Conservation (phyloP, 2,113 vertebrate species). For the Pedionomus torquatus region DNA sequence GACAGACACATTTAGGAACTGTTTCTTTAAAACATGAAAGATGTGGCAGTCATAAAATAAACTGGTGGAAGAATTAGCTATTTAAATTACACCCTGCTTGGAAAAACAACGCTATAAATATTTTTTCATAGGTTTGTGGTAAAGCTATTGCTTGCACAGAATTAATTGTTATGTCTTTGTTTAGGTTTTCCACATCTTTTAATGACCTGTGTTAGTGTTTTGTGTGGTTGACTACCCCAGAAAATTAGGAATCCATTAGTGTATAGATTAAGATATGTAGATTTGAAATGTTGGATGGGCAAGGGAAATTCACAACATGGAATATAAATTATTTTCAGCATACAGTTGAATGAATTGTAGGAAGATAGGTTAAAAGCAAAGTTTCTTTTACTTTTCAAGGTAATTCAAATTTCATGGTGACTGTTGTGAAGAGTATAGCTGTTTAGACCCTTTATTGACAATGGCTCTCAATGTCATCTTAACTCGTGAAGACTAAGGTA, state of each 20-base stretch:
- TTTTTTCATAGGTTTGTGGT: neutral
- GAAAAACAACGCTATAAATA: slow-evolving; percentile 19
- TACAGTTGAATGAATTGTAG: neutral
- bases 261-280: slow-evolving; percentile 30
- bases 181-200: slow-evolving; percentile 49
- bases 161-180: slow-evolving; percentile 61
- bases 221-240: slow-evolving; percentile 49
- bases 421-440: neutral
- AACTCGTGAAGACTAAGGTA: neutral
- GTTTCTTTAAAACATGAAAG: neutral
- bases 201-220: slow-evolving; percentile 34
- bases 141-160: neutral
- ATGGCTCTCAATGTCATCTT: neutral
- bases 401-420: neutral
- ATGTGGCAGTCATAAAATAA: neutral
- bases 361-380: neutral
- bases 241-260: slow-evolving; percentile 55
- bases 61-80: neutral
- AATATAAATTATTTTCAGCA: neutral
- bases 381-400: neutral
- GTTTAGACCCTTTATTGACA: neutral
- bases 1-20: neutral
- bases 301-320: slow-evolving; percentile 10
- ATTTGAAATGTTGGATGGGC: slow-evolving; percentile 9
- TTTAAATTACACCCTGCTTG: neutral